A percentile compares a stretch with the other conserved stretches of the same genome.
These are phyloP conservation scores for Cyprinodon tularosa DNA, from an alignment of 2,113 vertebrate species.

Conservation along the genomic window DNA sequence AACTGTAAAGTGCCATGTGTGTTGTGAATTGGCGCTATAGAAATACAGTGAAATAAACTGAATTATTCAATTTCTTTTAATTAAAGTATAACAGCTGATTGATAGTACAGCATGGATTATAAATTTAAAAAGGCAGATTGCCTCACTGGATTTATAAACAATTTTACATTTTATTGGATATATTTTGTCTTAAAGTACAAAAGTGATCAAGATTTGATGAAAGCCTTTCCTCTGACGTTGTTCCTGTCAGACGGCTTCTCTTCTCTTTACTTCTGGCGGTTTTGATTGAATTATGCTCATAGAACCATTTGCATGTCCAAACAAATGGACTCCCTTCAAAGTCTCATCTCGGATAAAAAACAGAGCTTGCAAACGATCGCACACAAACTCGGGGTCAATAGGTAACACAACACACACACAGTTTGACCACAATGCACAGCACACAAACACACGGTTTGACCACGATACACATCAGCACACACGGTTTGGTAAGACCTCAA, in stretches of 20 bases:
- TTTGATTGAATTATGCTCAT: neutral
- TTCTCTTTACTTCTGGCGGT: neutral
- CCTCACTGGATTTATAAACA: too few relatives aligned
- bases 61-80: too few relatives aligned
- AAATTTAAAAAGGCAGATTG: too few relatives aligned
- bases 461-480: constrained; percentile 6
- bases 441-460: constrained; percentile 35
- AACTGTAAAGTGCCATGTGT: too few relatives aligned
- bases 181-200: too few relatives aligned
- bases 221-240: neutral
- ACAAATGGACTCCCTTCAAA: neutral
- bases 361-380: constrained; percentile 17
- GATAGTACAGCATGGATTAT: too few relatives aligned
- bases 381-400: constrained; percentile 20
- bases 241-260: neutral
- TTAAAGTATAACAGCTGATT: too few relatives aligned
- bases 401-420: constrained; percentile 11
- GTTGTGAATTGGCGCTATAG: too few relatives aligned
- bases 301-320: constrained; percentile 1
- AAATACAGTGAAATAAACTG: too few relatives aligned
- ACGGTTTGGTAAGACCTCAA: constrained; percentile 45
- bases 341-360: neutral
- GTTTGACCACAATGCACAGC: constrained; percentile 5
- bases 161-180: too few relatives aligned
- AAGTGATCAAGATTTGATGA: too few relatives aligned